A percentile compares a stretch with the other conserved stretches of the same genome.
phyloP scores from a whole-genome alignment of 92 coral and sea anemone genomes.

The Palythoa grandis region DNA sequence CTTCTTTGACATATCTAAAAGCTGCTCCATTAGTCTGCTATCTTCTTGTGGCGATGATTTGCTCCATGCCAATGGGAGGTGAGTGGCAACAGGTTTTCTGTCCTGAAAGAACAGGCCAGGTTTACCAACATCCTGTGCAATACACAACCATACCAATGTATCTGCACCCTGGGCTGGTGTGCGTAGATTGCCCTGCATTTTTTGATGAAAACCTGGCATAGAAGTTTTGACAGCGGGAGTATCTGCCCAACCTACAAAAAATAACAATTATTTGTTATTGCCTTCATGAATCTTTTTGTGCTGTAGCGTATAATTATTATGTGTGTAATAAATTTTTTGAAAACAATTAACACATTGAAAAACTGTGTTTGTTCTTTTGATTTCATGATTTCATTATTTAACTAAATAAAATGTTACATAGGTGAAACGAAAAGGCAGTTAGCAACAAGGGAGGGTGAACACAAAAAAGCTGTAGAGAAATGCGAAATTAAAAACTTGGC shows the following conservation, averaged over 20 bases:
- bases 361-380: too few relatives aligned
- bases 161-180: constrained; percentile 94
- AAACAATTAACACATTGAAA: too few relatives aligned
- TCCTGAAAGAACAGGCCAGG: constrained; percentile 90
- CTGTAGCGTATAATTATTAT: too few relatives aligned
- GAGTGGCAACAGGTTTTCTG: constrained; percentile 78
- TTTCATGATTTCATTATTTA: too few relatives aligned
- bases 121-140: constrained; percentile 69
- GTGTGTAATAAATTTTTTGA: too few relatives aligned
- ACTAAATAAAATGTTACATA: too few relatives aligned
- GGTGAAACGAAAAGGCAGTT: too few relatives aligned
- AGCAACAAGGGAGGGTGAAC: too few relatives aligned
- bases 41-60: constrained; percentile 78
- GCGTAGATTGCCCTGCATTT: constrained; percentile 76
- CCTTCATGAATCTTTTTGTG: too few relatives aligned
- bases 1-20: constrained; percentile 67
- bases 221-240: constrained; percentile 92
- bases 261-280: background rate
- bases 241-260: constrained; percentile 91
- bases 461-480: too few relatives aligned
- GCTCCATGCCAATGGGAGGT: constrained; percentile 95
- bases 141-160: constrained; percentile 87
- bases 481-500: too few relatives aligned
- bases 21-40: constrained; percentile 60
- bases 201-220: constrained; percentile 92